Base-by-base conservation (phyloP, 1,140 invertebrate genomes). In the Thaumetopoea pityocampa region DNA sequence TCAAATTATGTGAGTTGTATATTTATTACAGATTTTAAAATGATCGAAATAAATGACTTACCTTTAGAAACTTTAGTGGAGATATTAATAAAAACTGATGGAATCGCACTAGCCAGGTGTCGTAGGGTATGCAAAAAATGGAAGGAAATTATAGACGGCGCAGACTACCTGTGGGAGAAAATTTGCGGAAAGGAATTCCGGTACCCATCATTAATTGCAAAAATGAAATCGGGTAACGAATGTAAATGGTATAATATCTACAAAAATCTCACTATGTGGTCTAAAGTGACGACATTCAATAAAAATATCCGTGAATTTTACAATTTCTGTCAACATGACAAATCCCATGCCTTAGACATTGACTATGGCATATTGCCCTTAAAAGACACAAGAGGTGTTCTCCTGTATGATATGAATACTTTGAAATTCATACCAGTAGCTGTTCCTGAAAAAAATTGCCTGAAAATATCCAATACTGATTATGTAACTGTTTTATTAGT, bases 61-160 rank as follows among this genome's bases (percentile, higher is more conserved):
- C 79, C 79, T 7, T 26, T 77, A 12, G 79, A 83, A 57, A 65
- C 49, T 3, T 66, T 83, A 17, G 37, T 67, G n/a, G 65, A 77
- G 60, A 79, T 83, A 53, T 48, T 83, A n/a, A 38, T 51, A 15
- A 67, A 65, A 30, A 54, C 65, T 2, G 67, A 83, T 46, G 79
- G 79, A 6, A 26, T 34, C 11, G 66, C 60, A 4, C 23, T 79
- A n/a, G 68, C 61, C 19, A 56, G 45, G 43, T 80, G 73, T 50
- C 51, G 76, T 16, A 41, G 67, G 44, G 76, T 83, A 0, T 77
- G 71, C 34, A 77, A 59, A 51, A 42, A 54, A 47, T 80, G 76
- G 76, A 68, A 57, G 47, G 70, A 71, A 36, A 41, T 45, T 8
- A 62, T 83, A 5, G 73, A 82, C 22, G 37, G 43, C 2, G 58